phyloP scores from a whole-genome alignment of 1,140 invertebrate genomes.

The Pseudomyrmex concolor region DNA sequence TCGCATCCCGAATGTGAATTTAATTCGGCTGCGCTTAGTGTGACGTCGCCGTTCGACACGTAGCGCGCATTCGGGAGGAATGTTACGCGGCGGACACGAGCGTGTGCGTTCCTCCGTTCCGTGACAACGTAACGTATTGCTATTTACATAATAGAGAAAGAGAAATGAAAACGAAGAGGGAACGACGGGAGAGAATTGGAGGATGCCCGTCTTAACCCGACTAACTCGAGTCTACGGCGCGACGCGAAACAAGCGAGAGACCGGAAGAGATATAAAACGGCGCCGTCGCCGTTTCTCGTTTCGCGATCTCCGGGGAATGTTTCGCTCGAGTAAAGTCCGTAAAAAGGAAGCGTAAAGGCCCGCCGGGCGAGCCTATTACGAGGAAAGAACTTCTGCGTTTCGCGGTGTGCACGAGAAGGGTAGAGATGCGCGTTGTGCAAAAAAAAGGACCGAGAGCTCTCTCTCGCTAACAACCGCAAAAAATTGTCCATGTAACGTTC shows the following conservation, averaged over 20 bases:
- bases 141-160: conserved; percentile 71
- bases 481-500: neutral
- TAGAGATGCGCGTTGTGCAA: neutral
- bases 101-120: conserved; percentile 8
- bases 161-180: conserved; percentile 48
- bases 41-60: conserved; percentile 22
- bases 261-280: conserved; percentile 67
- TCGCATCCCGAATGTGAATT: neutral
- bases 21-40: conserved; percentile 4
- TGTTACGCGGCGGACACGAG: conserved; percentile 23
- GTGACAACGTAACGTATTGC: conserved; percentile 62
- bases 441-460: conserved; percentile 7
- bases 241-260: conserved; percentile 35
- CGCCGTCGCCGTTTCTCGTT: conserved; percentile 30
- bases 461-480: neutral
- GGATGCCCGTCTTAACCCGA: conserved; percentile 51
- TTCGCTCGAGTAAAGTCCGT: conserved; percentile 68
- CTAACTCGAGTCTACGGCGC: conserved; percentile 62
- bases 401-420: neutral
- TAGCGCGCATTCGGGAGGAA: conserved; percentile 27
- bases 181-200: neutral
- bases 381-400: conserved; percentile 43
- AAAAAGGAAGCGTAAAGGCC: conserved; percentile 59
- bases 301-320: conserved; percentile 65
- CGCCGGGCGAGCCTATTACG: conserved; percentile 65